Conservation (phyloP, 2,113 vertebrate genomes). For the Pedionomus torquatus region DNA sequence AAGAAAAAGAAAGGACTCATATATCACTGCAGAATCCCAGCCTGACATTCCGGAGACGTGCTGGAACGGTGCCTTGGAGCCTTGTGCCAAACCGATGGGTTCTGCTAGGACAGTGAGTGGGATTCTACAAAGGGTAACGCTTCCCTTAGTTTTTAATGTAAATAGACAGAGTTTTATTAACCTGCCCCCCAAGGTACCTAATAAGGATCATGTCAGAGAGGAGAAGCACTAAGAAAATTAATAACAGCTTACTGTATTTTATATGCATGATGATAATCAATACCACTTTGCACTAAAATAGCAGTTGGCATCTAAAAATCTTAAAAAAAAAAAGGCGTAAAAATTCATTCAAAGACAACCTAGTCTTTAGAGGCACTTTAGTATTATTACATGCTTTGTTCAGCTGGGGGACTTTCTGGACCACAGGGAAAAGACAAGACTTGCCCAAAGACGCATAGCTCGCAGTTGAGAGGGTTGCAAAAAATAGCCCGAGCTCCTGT, state of each 20-base stretch:
- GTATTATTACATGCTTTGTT: not conserved
- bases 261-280: conserved; percentile 16
- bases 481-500: not conserved
- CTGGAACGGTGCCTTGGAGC: not conserved
- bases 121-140: not conserved
- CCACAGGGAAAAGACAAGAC: not conserved
- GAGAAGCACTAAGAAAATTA: conserved; percentile 17
- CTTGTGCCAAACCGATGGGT: not conserved
- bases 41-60: not conserved
- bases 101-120: not conserved
- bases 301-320: not conserved
- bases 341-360: not conserved
- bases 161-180: conserved; percentile 29
- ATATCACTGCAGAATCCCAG: not conserved
- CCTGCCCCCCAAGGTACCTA: not conserved
- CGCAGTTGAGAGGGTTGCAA: not conserved
- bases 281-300: not conserved
- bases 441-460: not conserved
- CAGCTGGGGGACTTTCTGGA: not conserved
- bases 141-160: not conserved
- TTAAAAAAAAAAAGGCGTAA: not conserved
- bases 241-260: not conserved
- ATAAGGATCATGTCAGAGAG: not conserved
- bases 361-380: not conserved
- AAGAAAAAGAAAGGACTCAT: not conserved